Conservation (phyloP, 2,113 vertebrate genomes). For the Oreochromis spilurus region DNA sequence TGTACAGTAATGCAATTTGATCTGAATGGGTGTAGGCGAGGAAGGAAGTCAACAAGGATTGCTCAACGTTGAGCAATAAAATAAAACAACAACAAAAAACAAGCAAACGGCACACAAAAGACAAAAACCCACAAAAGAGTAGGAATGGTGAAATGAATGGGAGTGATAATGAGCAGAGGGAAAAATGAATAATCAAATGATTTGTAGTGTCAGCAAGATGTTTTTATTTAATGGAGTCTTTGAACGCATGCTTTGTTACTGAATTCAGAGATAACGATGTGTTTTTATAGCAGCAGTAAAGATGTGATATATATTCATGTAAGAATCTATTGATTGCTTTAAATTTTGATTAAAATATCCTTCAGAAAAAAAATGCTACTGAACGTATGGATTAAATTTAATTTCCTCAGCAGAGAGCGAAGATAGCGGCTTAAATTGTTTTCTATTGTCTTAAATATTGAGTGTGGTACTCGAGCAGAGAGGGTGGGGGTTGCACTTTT, state of each 20-base stretch:
- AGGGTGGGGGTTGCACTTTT: constrained; percentile 6
- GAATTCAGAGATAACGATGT: background rate
- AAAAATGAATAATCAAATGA: background rate
- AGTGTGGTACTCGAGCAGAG: background rate
- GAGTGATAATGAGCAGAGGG: background rate
- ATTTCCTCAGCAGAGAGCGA: background rate
- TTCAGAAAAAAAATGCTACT: background rate
- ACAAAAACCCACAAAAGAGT: accelerated
- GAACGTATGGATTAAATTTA: background rate
- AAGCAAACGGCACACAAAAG: background rate
- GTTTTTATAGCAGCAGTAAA: background rate
- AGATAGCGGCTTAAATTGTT: background rate
- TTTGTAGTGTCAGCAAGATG: background rate
- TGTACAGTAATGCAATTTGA: background rate
- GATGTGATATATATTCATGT: background rate
- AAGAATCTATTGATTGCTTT: background rate
- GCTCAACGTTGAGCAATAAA: background rate
- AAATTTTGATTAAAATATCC: background rate
- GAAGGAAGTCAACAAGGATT: background rate
- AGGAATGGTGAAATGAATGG: background rate
- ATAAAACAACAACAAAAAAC: background rate
- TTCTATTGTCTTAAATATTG: background rate
- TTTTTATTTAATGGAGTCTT: background rate
- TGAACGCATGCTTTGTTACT: background rate
- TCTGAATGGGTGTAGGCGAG: background rate